Evolutionary conservation across 2,113 vertebrate genomes (phyloP).

Genomic region (Paramormyrops kingsleyae): DNA sequence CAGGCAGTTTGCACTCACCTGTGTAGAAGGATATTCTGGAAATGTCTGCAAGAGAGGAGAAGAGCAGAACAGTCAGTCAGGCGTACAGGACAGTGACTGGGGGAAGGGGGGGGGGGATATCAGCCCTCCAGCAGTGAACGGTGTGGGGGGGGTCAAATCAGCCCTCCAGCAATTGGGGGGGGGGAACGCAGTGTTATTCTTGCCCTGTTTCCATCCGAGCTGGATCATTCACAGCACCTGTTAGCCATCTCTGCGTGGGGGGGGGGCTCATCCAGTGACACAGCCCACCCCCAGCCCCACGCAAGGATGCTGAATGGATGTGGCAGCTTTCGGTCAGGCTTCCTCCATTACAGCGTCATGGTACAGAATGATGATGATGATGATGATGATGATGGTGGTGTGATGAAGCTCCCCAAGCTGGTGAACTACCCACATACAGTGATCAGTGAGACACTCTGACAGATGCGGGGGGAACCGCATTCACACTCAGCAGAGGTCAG

Average conservation of each 20-base stretch:
- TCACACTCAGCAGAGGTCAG: too few relatives aligned
- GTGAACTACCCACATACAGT: not conserved
- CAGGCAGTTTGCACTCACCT: slow-evolving; percentile 60
- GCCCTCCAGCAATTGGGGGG: too few relatives aligned
- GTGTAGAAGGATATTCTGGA: slow-evolving; percentile 70
- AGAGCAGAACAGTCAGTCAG: not conserved
- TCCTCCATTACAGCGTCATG: not conserved
- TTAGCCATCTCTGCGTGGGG: too few relatives aligned
- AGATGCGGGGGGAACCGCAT: not conserved
- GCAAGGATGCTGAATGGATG: not conserved
- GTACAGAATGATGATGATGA: not conserved
- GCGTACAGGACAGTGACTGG: not conserved
- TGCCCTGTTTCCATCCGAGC: too few relatives aligned
- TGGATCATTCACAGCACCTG: too few relatives aligned
- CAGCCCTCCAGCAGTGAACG: not conserved
- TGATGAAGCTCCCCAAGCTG: not conserved
- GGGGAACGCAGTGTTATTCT: too few relatives aligned
- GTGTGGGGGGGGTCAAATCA: too few relatives aligned
- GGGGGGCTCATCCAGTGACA: not conserved
- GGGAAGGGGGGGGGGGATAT: not conserved
- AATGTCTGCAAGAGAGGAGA: slow-evolving; percentile 68
- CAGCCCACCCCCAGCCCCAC: not conserved
- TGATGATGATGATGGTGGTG: not conserved
- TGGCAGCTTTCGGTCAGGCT: too few relatives aligned
- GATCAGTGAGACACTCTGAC: not conserved